Evolutionary conservation across 2,113 vertebrate genomes (phyloP), one percentile per base, ranked within the genome.

Genomic region (Misgurnus mizolepis): DNA sequence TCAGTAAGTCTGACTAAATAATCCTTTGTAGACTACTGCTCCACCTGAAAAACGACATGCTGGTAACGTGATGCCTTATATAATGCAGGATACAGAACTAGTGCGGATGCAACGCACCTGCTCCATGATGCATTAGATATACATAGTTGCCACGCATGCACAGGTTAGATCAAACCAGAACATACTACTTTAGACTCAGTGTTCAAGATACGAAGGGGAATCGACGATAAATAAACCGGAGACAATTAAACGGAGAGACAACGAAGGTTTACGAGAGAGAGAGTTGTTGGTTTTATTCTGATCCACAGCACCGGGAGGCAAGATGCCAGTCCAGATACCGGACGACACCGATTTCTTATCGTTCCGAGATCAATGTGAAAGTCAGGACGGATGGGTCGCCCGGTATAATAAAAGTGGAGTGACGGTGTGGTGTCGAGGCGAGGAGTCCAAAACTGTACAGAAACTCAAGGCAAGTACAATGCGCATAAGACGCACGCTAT

Each of bases 401-500:
- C 90, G 91, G 0, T 97, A 94, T 76, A 93, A 84, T 90, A 96
- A 95, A 81, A 92, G 91, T 3, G 94, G 92, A 0, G 91, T 95
- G 85, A 95, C 92, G 1, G 92, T 95, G 47, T 94, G 94, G 94
- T 93, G 90, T 72, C 89, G 91, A 17, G 91, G 88, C 27, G 93
- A 95, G 74, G 94, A 95, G 70, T 90, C 85, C 88, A 90, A 82
- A 77, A 80, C 86, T 0, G 90, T 96, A 22, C 95, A 97, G 90
- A 96, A 95, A 79, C 91, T 97, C 62, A 96, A 96, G 95, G 96
- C 94, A 92, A 93, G 87, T 11, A 12, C 85, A 86, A 74, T 86
- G 86, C 86, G 68, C 66, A 62, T 39, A 14, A 40, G 67, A 79
- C 67, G 17, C 39, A 27, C n/a, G 55, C 2, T 27, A 27, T 39